Evolutionary conservation across 2,888 invertebrate species (phyloP), one percentile per base, ranked within the genome.

Genomic region (Drosophila neonasuta): DNA sequence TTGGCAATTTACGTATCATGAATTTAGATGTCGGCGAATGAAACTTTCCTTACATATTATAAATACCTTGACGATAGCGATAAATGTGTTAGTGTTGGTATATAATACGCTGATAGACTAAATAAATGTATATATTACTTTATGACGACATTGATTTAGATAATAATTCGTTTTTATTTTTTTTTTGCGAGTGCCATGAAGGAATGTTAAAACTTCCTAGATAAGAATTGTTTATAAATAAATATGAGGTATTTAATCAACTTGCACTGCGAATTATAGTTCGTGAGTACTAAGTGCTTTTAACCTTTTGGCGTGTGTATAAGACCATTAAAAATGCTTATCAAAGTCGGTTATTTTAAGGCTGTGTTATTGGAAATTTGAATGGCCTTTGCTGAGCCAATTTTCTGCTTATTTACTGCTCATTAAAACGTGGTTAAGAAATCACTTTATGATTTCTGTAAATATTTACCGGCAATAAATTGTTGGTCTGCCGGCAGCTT

Each of bases 61-160:
- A 79, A 85, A 82, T 77, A 70, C 56, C 42, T 48, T 1, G 11
- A 34, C 64, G 86, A 85, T 80, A 81, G 71, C 70, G 62, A 62
- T 63, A 52, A 42, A 66, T 42, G 51, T 49, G 45, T 67, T 34
- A 41, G 51, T 49, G 42, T 60, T 34, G 44, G 60, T 67, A 56
- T 60, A 55, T 39, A 44, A 30, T 41, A 34, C 8, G 7, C 49
- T 61, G 68, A 69, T 77, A 65, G 60, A 50, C 55, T 60, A 42
- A 49, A 41, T 54, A 34, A 65, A 57, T 61, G 50, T 65, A 69
- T 32, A 46, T 39, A 41, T 9, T 32, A 42, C 9, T 15, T n/a
- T 70, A 77, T 81, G 81, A 81, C 83, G 83, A 68, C 80, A 83
- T 80, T 80, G 60, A 67, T 61, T 69, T 65, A 54, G 57, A 66